Evolutionary conservation across 2,797 vertebrate species (phyloP).

Genomic region (Bucorvus abyssinicus): DNA sequence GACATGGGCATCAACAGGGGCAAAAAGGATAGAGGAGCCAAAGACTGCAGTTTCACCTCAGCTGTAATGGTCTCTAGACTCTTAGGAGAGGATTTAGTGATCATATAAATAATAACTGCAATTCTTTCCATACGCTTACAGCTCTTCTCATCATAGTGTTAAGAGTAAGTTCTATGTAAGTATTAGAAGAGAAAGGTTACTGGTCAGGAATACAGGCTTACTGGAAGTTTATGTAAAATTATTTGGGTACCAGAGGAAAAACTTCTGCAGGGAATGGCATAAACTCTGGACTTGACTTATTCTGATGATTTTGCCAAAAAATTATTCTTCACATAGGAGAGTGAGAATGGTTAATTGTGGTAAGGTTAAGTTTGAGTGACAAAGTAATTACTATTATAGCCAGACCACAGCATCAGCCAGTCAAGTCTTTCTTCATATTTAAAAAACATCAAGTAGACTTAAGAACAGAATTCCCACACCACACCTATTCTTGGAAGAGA

Average conservation of each 20-base stretch:
- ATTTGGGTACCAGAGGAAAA: neutral
- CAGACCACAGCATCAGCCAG: neutral
- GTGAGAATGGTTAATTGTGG: neutral
- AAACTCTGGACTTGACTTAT: neutral
- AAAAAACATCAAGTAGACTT: neutral
- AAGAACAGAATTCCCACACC: neutral
- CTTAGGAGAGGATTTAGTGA: neutral
- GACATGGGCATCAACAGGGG: no score
- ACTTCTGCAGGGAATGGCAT: neutral
- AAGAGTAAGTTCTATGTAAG: fast-evolving
- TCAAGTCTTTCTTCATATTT: neutral
- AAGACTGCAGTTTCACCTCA: neutral
- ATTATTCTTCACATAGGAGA: neutral
- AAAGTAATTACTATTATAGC: neutral
- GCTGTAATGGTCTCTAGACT: neutral
- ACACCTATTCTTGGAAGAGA: neutral
- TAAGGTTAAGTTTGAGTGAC: neutral
- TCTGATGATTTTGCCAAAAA: neutral
- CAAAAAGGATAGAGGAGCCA: neutral
- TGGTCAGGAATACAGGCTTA: neutral
- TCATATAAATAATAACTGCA: neutral
- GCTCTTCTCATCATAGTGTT: neutral
- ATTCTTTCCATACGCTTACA: neutral
- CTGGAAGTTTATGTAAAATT: neutral
- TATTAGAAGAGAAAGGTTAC: neutral